Evolutionary conservation across 2,113 vertebrate species (phyloP).

Genomic region (Cranoglanis bouderius): DNA sequence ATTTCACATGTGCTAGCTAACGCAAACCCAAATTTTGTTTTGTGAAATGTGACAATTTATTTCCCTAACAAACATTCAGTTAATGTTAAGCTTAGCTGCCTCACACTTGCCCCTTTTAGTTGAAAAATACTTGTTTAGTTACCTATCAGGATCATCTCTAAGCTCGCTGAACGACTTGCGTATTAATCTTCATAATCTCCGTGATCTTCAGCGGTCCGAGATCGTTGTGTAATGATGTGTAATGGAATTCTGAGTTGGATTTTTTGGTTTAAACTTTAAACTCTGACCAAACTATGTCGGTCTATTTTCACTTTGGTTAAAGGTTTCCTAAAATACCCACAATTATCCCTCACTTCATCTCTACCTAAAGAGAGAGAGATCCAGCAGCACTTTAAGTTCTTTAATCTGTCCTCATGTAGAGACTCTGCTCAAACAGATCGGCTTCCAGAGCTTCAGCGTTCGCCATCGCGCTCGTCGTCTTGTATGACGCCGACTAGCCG

Average conservation of each 20-base stretch:
- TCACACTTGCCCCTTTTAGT: neutral
- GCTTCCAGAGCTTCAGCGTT: neutral
- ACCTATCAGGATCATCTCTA: neutral
- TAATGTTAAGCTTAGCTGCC: neutral
- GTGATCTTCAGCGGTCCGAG: neutral
- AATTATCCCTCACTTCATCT: too few relatives aligned
- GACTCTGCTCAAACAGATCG: neutral
- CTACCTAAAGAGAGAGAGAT: too few relatives aligned
- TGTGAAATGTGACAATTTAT: neutral
- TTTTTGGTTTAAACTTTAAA: too few relatives aligned
- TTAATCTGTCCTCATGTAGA: neutral
- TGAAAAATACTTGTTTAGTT: too few relatives aligned
- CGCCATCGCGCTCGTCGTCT: neutral
- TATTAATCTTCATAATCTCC: neutral
- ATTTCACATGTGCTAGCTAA: neutral
- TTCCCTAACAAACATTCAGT: neutral
- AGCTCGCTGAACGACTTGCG: too few relatives aligned
- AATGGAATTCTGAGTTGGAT: too few relatives aligned
- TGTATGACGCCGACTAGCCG: neutral
- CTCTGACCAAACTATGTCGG: too few relatives aligned
- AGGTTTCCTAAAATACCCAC: too few relatives aligned
- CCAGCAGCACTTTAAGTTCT: neutral
- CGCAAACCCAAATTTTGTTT: neutral
- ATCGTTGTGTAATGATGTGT: neutral
- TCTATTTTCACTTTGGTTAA: too few relatives aligned